phyloP scores from a whole-genome alignment of 2,113 vertebrate species.

The Dendrocopos noguchii region DNA sequence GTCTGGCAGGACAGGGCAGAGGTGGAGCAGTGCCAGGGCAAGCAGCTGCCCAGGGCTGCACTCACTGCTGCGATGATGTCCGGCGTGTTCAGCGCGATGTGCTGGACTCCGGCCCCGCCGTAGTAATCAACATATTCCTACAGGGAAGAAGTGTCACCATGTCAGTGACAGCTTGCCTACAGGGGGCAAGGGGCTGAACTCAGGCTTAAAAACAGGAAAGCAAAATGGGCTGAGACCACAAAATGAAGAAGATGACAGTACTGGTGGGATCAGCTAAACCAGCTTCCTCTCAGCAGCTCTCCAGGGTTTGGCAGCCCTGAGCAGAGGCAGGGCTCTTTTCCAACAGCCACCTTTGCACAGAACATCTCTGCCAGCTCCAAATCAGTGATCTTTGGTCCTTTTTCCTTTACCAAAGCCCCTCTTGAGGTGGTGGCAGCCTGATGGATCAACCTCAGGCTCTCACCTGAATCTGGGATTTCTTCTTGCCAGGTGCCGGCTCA shows the following conservation, averaged over 20 bases:
- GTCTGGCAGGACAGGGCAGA: fast-evolving
- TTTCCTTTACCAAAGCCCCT: not conserved
- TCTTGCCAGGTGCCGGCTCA: slow-evolving; percentile 87
- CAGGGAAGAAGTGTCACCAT: not conserved
- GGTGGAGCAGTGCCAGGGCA: fast-evolving
- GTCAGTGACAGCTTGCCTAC: not conserved
- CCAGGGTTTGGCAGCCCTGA: not conserved
- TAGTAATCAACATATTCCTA: slow-evolving; percentile 96
- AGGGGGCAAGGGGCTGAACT: not conserved
- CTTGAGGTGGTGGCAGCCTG: not conserved
- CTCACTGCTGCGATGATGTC: slow-evolving; percentile 90
- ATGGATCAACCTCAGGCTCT: fast-evolving
- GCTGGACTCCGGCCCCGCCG: slow-evolving; percentile 91
- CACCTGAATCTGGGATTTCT: slow-evolving; percentile 96
- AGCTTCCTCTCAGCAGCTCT: fast-evolving
- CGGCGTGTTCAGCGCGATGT: slow-evolving; percentile 92
- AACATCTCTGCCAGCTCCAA: fast-evolving
- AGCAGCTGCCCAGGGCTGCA: not conserved
- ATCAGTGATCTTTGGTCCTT: not conserved
- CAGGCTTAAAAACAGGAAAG: not conserved
- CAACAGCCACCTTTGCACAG: not conserved
- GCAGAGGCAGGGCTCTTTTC: not conserved
- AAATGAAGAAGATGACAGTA: not conserved
- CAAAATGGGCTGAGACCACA: not conserved
- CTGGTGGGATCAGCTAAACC: not conserved